A percentile compares a stretch with the other conserved stretches of the same genome.
phyloP scores from a whole-genome alignment of 2,888 invertebrate species.

The Morpho achilles region DNA sequence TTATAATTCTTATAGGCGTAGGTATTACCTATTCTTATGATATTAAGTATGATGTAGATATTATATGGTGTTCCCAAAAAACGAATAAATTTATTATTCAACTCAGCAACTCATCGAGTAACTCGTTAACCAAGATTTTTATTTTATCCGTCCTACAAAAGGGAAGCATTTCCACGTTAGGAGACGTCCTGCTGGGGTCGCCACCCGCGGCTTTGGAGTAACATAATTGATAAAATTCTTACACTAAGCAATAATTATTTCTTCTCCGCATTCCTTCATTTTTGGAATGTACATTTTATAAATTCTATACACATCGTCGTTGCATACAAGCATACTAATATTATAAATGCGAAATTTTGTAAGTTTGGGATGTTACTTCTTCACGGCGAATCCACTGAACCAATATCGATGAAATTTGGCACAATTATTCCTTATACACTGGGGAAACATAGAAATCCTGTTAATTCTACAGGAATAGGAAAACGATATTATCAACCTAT shows the following conservation, averaged over 20 bases:
- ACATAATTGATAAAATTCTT: constrained; percentile 71
- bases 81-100: constrained; percentile 10
- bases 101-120: constrained; percentile 11
- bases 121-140: constrained; percentile 22
- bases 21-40: too few relatives aligned
- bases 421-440: too few relatives aligned
- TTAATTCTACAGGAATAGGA: too few relatives aligned
- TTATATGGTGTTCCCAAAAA: background rate
- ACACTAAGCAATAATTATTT: constrained; percentile 48
- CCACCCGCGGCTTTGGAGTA: constrained; percentile 39
- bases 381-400: too few relatives aligned
- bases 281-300: constrained; percentile 46
- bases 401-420: too few relatives aligned
- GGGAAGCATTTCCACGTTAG: constrained; percentile 29
- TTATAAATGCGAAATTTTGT: too few relatives aligned
- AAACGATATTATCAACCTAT: too few relatives aligned
- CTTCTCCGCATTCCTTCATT: constrained; percentile 55
- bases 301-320: constrained; percentile 4
- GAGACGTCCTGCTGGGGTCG: constrained; percentile 45
- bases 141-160: constrained; percentile 20
- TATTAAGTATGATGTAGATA: too few relatives aligned
- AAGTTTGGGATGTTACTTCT: too few relatives aligned
- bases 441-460: too few relatives aligned
- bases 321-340: background rate
- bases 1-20: too few relatives aligned